phyloP scores from a whole-genome alignment of 92 coral and sea anemone species.

The Epizoanthus rinbou region DNA sequence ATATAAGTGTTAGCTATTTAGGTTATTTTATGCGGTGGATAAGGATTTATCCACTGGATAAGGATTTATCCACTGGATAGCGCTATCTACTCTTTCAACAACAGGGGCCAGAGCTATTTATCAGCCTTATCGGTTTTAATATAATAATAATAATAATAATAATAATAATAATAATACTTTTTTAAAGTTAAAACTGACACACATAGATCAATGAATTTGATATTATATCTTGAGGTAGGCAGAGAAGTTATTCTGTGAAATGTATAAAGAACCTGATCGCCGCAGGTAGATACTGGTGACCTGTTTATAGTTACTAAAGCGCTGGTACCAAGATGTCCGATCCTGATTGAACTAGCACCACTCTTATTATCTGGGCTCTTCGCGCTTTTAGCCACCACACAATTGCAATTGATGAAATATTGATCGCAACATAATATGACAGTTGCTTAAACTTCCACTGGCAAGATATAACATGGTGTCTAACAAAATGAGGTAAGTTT shows the following conservation, averaged over 20 bases:
- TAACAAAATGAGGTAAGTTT: not conserved
- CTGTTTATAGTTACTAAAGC: not conserved
- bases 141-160: too few relatives aligned
- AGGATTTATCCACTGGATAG: too few relatives aligned
- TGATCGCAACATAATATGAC: not conserved
- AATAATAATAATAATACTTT: too few relatives aligned
- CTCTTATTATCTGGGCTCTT: not conserved
- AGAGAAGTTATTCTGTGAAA: not conserved
- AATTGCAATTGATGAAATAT: not conserved
- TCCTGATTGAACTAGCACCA: not conserved
- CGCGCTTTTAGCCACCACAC: slow-evolving; percentile 1
- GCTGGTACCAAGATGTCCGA: slow-evolving; percentile 10
- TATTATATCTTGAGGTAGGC: not conserved
- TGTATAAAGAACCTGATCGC: not conserved
- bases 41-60: too few relatives aligned
- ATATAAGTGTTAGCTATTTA: too few relatives aligned
- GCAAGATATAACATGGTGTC: not conserved
- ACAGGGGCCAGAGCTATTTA: too few relatives aligned
- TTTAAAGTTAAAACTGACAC: too few relatives aligned
- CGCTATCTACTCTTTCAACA: too few relatives aligned
- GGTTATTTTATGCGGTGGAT: too few relatives aligned
- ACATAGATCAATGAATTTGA: too few relatives aligned
- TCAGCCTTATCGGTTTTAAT: too few relatives aligned
- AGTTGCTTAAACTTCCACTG: not conserved
- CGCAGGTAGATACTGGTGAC: not conserved